phyloP scores from a whole-genome alignment of 1,140 invertebrate genomes.

The Coelopa frigida region DNA sequence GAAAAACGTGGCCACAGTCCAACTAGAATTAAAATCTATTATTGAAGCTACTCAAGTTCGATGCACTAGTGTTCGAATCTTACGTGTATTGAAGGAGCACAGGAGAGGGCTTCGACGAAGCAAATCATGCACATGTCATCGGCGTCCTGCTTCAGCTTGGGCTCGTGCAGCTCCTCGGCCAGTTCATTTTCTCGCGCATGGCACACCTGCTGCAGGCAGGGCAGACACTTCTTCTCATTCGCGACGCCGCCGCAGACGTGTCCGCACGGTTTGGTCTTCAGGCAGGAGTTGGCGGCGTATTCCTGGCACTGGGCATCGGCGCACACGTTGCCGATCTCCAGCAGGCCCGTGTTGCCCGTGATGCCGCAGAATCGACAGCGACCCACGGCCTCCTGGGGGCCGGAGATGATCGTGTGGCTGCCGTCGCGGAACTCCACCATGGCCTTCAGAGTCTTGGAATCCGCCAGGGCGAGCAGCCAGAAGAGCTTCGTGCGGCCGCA shows the following conservation, averaged over 20 bases:
- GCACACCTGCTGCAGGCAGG: slow-evolving; percentile 62
- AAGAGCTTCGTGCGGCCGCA: slow-evolving; percentile 92
- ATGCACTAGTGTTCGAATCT: slow-evolving; percentile 12
- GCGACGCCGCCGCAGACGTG: slow-evolving; percentile 88
- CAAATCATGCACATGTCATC: slow-evolving; percentile 99
- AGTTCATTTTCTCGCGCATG: slow-evolving; percentile 48
- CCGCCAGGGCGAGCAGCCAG: slow-evolving; percentile 87
- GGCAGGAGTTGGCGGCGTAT: slow-evolving; percentile 77
- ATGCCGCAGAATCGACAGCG: slow-evolving; percentile 89
- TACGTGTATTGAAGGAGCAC: slow-evolving; percentile 88
- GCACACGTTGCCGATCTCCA: slow-evolving; percentile 90
- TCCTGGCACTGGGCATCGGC: slow-evolving; percentile 91
- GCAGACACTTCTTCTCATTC: slow-evolving; percentile 75
- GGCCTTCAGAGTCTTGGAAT: slow-evolving; percentile 86
- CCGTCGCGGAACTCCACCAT: slow-evolving; percentile 89
- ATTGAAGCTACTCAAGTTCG: background rate
- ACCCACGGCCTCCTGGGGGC: slow-evolving; percentile 53
- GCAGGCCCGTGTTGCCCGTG: slow-evolving; percentile 70
- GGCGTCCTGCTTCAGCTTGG: slow-evolving; percentile 80
- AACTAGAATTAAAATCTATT: slow-evolving; percentile 50
- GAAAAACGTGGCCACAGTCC: slow-evolving; percentile 93
- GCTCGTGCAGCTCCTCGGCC: slow-evolving; percentile 48
- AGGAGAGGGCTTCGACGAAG: slow-evolving; percentile 91
- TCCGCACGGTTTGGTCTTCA: slow-evolving; percentile 75
- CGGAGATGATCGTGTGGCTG: slow-evolving; percentile 43